Evolutionary conservation across 2,113 vertebrate genomes (phyloP).

Genomic region (Rhineura floridana): DNA sequence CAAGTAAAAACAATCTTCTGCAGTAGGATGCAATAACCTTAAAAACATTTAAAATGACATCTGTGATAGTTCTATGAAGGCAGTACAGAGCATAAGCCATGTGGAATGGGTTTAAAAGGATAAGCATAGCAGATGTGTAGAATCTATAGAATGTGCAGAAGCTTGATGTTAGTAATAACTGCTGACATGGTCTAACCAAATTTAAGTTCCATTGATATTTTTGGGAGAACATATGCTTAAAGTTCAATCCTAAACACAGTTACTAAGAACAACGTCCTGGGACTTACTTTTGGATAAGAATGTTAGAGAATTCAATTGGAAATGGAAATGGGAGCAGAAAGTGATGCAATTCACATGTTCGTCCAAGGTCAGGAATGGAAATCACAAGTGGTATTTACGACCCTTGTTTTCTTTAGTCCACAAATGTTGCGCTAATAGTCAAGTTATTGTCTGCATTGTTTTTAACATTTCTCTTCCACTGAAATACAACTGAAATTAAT

Average conservation of each 20-base stretch:
- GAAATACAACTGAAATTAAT: too few relatives aligned
- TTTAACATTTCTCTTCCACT: too few relatives aligned
- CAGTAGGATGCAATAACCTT: not conserved
- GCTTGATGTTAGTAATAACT: not conserved
- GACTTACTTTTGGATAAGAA: too few relatives aligned
- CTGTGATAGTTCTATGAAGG: not conserved
- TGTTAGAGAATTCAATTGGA: too few relatives aligned
- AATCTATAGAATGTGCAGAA: too few relatives aligned
- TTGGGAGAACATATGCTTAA: not conserved
- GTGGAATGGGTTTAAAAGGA: not conserved
- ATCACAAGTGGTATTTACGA: too few relatives aligned
- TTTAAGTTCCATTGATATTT: not conserved
- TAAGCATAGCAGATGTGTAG: not conserved
- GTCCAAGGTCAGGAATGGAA: too few relatives aligned
- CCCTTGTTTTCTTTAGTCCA: too few relatives aligned
- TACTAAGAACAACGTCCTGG: not conserved
- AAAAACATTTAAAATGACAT: not conserved
- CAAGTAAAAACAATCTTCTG: not conserved
- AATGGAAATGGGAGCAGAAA: too few relatives aligned
- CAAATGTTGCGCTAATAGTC: too few relatives aligned
- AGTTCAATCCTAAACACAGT: not conserved
- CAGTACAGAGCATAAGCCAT: not conserved
- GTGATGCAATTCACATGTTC: too few relatives aligned
- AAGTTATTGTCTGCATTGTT: too few relatives aligned
- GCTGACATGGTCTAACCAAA: not conserved